Conservation (phyloP, 2,113 vertebrate species). For the Pleuronectes platessa region DNA sequence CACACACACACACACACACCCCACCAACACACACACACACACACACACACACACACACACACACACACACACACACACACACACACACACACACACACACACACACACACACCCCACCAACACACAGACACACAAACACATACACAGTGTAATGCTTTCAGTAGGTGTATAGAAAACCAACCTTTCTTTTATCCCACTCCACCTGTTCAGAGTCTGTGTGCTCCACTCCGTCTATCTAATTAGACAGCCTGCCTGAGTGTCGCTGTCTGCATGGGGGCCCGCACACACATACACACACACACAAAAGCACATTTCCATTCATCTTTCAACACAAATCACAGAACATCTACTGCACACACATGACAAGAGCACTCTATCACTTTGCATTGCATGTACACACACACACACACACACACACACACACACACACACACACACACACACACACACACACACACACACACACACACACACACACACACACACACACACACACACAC, state of each 20-base stretch:
- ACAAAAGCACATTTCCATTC: slow-evolving; percentile 20
- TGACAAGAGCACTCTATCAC: slow-evolving; percentile 55
- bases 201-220: slow-evolving; percentile 52
- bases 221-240: slow-evolving; percentile 72
- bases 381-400: neutral
- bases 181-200: slow-evolving; percentile 68
- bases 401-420: slow-evolving; percentile 8
- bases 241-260: slow-evolving; percentile 55
- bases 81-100: too few relatives aligned
- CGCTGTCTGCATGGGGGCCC: slow-evolving; percentile 48
- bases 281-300: neutral
- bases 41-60: slow-evolving; percentile 3
- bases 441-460: slow-evolving; percentile 23
- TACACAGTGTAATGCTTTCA: slow-evolving; percentile 42
- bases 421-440: slow-evolving; percentile 12
- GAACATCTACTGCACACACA: slow-evolving; percentile 42
- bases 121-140: slow-evolving; percentile 7
- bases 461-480: slow-evolving; percentile 16
- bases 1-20: slow-evolving; percentile 5
- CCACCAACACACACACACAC: neutral
- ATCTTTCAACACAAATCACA: slow-evolving; percentile 41
- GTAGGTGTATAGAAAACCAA: slow-evolving; percentile 55
- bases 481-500: slow-evolving; percentile 20
- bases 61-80: neutral
- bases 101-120: neutral